These are phyloP conservation scores for Paracentrotus lividus DNA, from an alignment of 53 echinoderm and acorn worm species.

Conservation along the genomic window DNA sequence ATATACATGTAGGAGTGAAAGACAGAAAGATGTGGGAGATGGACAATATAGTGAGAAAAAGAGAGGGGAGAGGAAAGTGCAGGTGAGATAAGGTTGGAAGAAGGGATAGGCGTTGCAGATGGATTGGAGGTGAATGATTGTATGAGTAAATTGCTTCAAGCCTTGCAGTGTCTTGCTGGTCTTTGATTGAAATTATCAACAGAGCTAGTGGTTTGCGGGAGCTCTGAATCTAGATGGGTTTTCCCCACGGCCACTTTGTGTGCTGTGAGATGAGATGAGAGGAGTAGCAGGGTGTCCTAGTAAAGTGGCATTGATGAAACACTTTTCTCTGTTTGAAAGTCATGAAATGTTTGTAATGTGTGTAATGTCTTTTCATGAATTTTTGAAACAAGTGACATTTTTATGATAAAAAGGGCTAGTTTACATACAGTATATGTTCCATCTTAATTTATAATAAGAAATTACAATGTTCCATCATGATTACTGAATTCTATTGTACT, in stretches of 20 bases:
- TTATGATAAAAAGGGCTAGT: too few relatives aligned
- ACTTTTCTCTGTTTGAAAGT: neutral
- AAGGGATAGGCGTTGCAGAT: neutral
- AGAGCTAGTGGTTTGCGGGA: slow-evolving; percentile 31
- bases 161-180: slow-evolving; percentile 29
- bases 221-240: slow-evolving; percentile 29
- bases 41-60: neutral
- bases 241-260: slow-evolving; percentile 39
- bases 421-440: too few relatives aligned
- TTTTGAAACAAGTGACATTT: too few relatives aligned
- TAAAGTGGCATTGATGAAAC: neutral
- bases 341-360: too few relatives aligned
- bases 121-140: slow-evolving; percentile 26
- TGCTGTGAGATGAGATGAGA: slow-evolving; percentile 33
- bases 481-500: too few relatives aligned
- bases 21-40: neutral
- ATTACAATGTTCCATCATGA: too few relatives aligned
- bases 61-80: neutral
- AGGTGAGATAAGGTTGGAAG: neutral
- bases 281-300: slow-evolving; percentile 30
- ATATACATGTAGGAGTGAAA: neutral
- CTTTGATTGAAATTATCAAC: slow-evolving; percentile 49
- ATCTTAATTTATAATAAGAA: too few relatives aligned
- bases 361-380: too few relatives aligned
- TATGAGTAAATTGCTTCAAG: slow-evolving; percentile 38